Base-by-base conservation (phyloP, 1,140 invertebrate species). In the Pseudomyrmex flavicornis region DNA sequence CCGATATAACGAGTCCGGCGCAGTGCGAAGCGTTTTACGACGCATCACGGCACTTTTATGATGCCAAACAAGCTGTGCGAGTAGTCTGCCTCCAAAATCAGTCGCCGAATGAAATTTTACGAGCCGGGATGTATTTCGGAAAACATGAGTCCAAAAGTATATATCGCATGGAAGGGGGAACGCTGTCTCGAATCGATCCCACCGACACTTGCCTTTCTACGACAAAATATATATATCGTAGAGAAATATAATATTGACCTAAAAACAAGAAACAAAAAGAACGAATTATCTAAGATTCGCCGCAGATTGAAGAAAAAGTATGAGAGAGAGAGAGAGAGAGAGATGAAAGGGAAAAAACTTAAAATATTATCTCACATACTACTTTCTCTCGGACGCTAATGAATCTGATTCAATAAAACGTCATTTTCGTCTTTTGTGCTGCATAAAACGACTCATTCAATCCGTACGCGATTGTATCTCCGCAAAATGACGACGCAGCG, bases 11-110 rank as follows among this genome's bases (percentile, higher is more conserved):
- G 5, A 79, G 20, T 79, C 76, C 17, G 52, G 44, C 35, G 35
- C 63, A 20, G 65, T 20, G 76, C 4, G 44, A 70, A 79, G 76
- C 76, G 54, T 79, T 79, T 79, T 79, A 79, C 76, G 76, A 79
- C 12, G 44, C 70, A 79, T 79, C 65, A 79, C 65, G 44, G 52
- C 54, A 59, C 56, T 70, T 72, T 79, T 79, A 79, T 79, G 65
- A 79, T 59, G 63, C 15, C 44, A 20, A 69, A 69, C 76, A 79
- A 20, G 35, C 44, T 26, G 65, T 26, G 22, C 73, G 46, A 65
- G 46, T 35, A 22, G 61, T 22, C 44, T 44, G 52, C 54, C 17
- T 69, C 76, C 65, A 59, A 79, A 79, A 79, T 79, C 65, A 58
- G 65, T 70, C 15, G 65, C 10, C 35, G 63, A 22, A 20, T 0